phyloP scores from a whole-genome alignment of 2,888 invertebrate species.

The Andrena dorsata region DNA sequence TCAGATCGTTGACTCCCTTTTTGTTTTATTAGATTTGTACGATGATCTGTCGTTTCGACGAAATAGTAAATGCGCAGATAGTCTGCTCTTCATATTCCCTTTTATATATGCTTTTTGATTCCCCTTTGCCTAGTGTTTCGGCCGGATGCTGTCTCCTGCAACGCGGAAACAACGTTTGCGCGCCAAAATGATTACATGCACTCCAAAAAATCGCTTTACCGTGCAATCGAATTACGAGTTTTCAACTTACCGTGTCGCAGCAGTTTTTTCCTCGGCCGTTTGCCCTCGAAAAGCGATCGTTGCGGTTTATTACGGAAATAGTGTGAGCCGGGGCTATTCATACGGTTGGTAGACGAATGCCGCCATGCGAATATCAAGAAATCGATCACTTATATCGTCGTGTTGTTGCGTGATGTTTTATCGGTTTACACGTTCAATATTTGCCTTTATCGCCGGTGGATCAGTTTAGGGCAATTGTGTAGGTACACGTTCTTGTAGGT shows the following conservation, averaged over 20 bases:
- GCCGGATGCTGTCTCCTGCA: conserved; percentile 11
- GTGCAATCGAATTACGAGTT: conserved; percentile 5
- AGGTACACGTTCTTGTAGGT: background rate
- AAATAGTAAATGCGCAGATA: conserved; percentile 20
- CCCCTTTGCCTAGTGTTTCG: background rate
- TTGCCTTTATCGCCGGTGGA: conserved; percentile 15
- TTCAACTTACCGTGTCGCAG: background rate
- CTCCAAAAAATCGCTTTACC: background rate
- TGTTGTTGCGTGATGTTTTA: conserved; percentile 14
- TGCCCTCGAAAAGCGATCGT: background rate
- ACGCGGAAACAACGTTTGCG: conserved; percentile 17
- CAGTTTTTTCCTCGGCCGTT: background rate
- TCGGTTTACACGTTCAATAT: conserved; percentile 36
- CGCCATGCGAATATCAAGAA: background rate
- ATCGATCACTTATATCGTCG: conserved; percentile 32
- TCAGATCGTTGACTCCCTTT: background rate
- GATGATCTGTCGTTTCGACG: conserved; percentile 9
- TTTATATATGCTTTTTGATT: conserved; percentile 4
- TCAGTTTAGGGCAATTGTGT: background rate
- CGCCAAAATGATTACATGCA: conserved; percentile 40
- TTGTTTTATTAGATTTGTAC: background rate
- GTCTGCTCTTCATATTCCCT: background rate
- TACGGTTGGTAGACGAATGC: background rate
- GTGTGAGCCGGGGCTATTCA: conserved; percentile 4
- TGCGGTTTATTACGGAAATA: conserved; percentile 4